These are phyloP conservation scores for Cricetomys ansorgei DNA, from an alignment of 2,113 vertebrate species.

Conservation along the genomic window DNA sequence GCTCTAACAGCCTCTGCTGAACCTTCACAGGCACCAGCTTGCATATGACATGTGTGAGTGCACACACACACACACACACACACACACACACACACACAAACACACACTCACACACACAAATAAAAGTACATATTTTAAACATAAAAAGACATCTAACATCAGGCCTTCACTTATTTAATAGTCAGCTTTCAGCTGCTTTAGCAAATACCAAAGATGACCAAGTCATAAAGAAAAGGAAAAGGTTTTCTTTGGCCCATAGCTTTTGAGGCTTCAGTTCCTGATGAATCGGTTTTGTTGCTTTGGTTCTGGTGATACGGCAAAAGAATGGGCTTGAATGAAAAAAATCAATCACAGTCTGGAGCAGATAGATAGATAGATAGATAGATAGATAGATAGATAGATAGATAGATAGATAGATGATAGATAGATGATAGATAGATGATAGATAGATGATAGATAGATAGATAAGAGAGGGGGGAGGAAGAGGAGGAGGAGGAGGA, in stretches of 20 bases:
- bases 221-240: neutral
- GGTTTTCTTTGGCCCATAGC: neutral
- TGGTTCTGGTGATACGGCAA: neutral
- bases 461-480: no score
- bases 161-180: neutral
- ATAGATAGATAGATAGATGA: no score
- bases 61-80: neutral
- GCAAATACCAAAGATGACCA: neutral
- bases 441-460: no score
- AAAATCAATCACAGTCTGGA: neutral
- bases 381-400: no score
- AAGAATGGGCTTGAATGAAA: neutral
- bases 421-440: no score
- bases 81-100: neutral
- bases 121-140: neutral
- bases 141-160: neutral
- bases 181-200: neutral
- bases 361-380: no score
- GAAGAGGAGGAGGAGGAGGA: neutral
- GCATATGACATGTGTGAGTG: no score
- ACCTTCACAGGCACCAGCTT: no score
- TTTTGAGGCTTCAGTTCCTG: neutral
- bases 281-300: neutral
- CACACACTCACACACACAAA: neutral
- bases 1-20: neutral